phyloP scores from a whole-genome alignment of 2,113 vertebrate species.

The Melanerpes formicivorus region DNA sequence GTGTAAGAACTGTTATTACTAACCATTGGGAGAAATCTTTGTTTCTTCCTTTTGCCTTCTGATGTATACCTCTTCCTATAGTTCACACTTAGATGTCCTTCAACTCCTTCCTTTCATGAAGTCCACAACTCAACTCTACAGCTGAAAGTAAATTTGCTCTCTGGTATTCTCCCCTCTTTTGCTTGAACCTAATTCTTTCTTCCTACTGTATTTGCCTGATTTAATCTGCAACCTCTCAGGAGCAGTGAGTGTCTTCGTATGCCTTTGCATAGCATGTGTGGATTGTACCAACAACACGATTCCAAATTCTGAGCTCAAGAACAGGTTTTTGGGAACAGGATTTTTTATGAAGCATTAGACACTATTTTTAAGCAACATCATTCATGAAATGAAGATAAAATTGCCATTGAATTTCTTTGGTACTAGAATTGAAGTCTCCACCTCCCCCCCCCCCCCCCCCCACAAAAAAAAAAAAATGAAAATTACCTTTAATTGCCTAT shows the following conservation, averaged over 20 bases:
- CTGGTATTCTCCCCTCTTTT: not conserved
- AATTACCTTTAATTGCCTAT: not conserved
- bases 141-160: not conserved
- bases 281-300: not conserved
- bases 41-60: not conserved
- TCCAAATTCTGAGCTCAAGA: not conserved
- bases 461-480: no score
- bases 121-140: not conserved
- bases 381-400: constrained; percentile 1
- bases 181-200: not conserved
- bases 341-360: not conserved
- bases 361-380: not conserved
- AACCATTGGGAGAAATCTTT: not conserved
- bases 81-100: not conserved
- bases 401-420: not conserved
- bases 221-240: not conserved
- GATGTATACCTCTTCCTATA: not conserved
- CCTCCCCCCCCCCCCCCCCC: no score
- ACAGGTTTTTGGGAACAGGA: not conserved
- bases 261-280: not conserved
- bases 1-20: not conserved
- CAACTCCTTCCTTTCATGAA: not conserved
- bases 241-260: not conserved
- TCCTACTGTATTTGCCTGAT: not conserved
- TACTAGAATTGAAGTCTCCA: not conserved